These are phyloP conservation scores for Ivindomyrus marchei DNA, from an alignment of 2,113 vertebrate genomes.

Conservation along the genomic window DNA sequence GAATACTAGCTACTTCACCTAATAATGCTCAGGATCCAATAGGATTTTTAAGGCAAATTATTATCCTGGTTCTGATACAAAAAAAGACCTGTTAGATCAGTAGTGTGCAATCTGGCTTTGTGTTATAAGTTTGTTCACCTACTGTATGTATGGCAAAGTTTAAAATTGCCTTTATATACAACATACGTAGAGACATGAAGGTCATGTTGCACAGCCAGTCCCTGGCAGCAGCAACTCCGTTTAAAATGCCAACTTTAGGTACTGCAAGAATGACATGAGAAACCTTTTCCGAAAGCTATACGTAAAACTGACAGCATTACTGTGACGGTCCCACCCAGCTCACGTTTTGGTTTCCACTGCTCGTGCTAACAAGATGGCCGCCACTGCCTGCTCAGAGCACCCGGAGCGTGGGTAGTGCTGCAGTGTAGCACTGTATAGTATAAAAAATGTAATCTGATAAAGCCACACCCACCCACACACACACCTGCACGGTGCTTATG, in stretches of 20 bases:
- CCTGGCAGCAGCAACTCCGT: background rate
- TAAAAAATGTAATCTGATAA: background rate
- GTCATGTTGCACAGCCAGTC: background rate
- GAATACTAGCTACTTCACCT: background rate
- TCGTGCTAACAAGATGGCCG: background rate
- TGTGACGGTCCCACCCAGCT: background rate
- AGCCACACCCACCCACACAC: background rate
- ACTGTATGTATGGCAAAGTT: background rate
- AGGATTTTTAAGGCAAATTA: background rate
- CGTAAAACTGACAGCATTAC: background rate
- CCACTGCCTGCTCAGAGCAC: background rate
- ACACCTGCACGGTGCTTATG: background rate
- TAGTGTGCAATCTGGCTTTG: background rate
- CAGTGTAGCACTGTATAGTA: background rate
- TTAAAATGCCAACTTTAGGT: background rate
- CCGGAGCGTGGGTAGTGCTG: background rate
- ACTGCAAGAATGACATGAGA: background rate
- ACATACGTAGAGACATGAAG: background rate
- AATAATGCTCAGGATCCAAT: background rate
- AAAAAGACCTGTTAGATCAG: background rate
- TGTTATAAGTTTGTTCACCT: background rate
- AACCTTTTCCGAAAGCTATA: background rate
- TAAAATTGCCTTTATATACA: background rate
- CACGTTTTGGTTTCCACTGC: background rate
- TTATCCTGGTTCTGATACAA: background rate